Conservation (phyloP, 2,797 vertebrate genomes). For the Tragopan temminckii region DNA sequence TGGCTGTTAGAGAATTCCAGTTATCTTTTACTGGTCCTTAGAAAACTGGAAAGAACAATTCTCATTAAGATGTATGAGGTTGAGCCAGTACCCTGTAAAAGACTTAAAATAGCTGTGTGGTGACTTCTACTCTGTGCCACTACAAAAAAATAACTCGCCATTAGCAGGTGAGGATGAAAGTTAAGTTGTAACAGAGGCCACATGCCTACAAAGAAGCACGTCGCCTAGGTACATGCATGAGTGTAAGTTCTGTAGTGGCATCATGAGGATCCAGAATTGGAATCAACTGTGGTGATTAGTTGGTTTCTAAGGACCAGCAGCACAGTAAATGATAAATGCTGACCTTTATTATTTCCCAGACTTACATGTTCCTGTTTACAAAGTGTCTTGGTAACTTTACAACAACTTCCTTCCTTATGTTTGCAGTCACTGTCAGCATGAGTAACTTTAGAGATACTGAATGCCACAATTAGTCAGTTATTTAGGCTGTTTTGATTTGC, state of each 20-base stretch:
- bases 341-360: conserved; percentile 50
- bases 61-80: neutral
- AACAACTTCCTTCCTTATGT: conserved; percentile 54
- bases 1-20: neutral
- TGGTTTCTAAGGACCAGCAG: neutral
- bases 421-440: neutral
- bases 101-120: neutral
- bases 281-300: neutral
- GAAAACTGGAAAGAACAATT: neutral
- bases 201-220: neutral
- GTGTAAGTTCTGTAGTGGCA: neutral
- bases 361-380: conserved; percentile 37
- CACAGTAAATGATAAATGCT: conserved; percentile 27
- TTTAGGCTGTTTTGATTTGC: neutral
- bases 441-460: neutral
- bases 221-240: neutral
- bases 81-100: neutral
- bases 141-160: neutral
- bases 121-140: neutral
- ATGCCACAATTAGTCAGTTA: neutral
- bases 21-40: neutral
- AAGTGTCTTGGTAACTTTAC: conserved; percentile 21
- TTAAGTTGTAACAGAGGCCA: neutral
- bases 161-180: neutral
- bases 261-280: neutral